phyloP scores from a whole-genome alignment of 2,888 invertebrate species.

The Arenicola marina region DNA sequence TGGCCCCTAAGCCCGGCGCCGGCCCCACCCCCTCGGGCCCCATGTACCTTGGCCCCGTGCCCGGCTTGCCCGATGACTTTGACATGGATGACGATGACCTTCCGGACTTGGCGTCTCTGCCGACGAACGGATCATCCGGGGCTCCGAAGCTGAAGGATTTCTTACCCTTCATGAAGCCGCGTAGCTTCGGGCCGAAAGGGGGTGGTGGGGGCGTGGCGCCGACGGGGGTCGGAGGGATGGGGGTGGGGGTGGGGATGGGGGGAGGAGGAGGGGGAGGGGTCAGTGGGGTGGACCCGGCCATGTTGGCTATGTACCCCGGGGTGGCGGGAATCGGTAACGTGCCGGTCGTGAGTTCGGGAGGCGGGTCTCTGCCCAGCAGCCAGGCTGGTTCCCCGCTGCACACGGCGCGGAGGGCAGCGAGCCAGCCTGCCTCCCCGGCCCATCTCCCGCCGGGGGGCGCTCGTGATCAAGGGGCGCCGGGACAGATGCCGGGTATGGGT shows the following conservation, averaged over 20 bases:
- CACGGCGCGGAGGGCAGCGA: constrained; percentile 29
- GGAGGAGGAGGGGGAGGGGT: background rate
- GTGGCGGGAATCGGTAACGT: background rate
- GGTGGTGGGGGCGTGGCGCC: background rate
- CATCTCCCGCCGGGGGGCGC: constrained; percentile 1
- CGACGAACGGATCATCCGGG: no score
- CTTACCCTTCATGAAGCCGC: constrained; percentile 74
- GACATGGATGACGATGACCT: background rate
- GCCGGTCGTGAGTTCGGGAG: constrained; percentile 2
- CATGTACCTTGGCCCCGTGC: background rate
- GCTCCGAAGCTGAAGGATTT: constrained; percentile 84
- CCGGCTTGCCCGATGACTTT: background rate
- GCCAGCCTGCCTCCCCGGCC: constrained; percentile 44
- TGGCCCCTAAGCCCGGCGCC: constrained; percentile 45
- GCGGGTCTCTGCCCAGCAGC: constrained; percentile 28
- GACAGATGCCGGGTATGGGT: no score
- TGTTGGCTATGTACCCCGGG: constrained; percentile 10
- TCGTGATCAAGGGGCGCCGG: no score
- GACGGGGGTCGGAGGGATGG: background rate
- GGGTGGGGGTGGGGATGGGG: constrained; percentile 2
- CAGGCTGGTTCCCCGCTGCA: constrained; percentile 28
- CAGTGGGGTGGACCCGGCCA: constrained; percentile 2
- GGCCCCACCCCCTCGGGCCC: background rate
- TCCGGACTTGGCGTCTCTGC: background rate
- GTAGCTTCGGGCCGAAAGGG: constrained; percentile 47